Percentiles rank a stretch among this genome's conserved stretches.
phyloP scores from a whole-genome alignment of 2,888 invertebrate species.

The Listrodromus nycthemerus region DNA sequence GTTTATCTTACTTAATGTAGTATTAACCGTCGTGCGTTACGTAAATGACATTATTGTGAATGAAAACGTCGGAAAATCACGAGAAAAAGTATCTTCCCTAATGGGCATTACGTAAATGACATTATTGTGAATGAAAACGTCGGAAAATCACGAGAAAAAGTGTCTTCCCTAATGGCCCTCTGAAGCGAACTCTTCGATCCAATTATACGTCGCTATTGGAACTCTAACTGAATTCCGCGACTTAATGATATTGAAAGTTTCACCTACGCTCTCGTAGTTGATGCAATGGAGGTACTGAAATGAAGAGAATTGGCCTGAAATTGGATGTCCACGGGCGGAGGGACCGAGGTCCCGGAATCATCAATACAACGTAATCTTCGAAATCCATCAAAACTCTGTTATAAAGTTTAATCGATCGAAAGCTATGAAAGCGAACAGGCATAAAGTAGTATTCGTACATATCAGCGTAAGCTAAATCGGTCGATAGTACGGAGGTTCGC shows the following conservation, averaged over 20 bases:
- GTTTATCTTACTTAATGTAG: neutral
- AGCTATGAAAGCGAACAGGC: too few relatives aligned
- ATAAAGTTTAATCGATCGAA: constrained; percentile 34
- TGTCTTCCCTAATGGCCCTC: too few relatives aligned
- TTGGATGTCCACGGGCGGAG: constrained; percentile 37
- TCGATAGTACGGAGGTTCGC: constrained; percentile 3
- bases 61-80: too few relatives aligned
- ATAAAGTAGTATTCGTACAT: too few relatives aligned
- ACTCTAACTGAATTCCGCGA: constrained; percentile 5
- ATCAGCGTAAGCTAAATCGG: neutral
- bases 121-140: too few relatives aligned
- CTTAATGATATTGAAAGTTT: constrained; percentile 33
- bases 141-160: too few relatives aligned
- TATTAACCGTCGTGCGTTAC: neutral
- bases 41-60: too few relatives aligned
- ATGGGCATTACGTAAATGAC: too few relatives aligned
- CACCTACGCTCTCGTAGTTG: neutral
- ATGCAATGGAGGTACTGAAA: constrained; percentile 6
- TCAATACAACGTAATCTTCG: constrained; percentile 52
- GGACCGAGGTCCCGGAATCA: constrained; percentile 33
- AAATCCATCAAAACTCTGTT: constrained; percentile 31
- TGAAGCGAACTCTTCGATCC: neutral
- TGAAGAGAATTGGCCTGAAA: constrained; percentile 48
- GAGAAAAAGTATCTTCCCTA: too few relatives aligned
- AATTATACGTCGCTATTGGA: constrained; percentile 10